Conservation (phyloP, 1,140 invertebrate species). For the Aphaenogaster rudis region DNA sequence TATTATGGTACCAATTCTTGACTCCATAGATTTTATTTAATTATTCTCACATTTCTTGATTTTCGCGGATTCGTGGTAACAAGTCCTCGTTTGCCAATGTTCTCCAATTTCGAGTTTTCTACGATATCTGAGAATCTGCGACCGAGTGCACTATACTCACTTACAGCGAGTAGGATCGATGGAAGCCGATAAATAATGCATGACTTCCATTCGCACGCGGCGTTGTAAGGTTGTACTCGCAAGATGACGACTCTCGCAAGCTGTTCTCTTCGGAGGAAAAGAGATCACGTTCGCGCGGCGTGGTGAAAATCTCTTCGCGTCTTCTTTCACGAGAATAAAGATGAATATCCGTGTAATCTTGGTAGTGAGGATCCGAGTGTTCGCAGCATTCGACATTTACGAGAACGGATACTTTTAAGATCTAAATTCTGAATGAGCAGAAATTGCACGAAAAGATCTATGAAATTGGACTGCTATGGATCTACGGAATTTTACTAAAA, state of each 20-base stretch:
- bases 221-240: constrained; percentile 21
- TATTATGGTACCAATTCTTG: not conserved
- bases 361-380: not conserved
- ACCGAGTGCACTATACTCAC: constrained; percentile 4
- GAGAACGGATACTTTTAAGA: not conserved
- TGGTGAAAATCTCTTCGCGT: not conserved
- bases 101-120: constrained; percentile 17
- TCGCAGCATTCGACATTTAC: not conserved
- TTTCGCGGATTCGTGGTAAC: not conserved
- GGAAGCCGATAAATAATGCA: constrained; percentile 43
- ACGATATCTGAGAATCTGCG: not conserved
- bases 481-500: not conserved
- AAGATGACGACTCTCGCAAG: not conserved
- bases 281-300: not conserved
- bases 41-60: not conserved
- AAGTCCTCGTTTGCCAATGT: not conserved
- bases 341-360: not conserved
- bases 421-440: not conserved
- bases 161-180: constrained; percentile 19
- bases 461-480: not conserved
- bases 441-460: not conserved
- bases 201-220: constrained; percentile 16
- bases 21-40: not conserved
- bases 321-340: constrained; percentile 19
- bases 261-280: not conserved